Conservation (phyloP, 2,888 invertebrate genomes). For the Unio pictorum region DNA sequence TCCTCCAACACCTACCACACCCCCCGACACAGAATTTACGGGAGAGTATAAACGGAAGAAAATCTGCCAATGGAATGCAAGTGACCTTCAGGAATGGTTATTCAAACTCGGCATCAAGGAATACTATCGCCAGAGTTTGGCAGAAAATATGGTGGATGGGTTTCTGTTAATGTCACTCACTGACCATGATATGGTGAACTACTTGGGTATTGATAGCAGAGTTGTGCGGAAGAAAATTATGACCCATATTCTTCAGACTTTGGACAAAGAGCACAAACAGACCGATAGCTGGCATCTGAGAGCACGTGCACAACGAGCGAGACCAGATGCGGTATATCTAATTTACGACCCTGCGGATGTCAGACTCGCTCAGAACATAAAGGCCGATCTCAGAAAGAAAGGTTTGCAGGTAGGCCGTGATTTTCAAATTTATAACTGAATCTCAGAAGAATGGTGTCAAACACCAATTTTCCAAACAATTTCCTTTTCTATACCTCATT, state of each 20-base stretch:
- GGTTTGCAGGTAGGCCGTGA: conserved; percentile 56
- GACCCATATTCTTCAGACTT: conserved; percentile 64
- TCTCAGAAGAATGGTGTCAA: background rate
- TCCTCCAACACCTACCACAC: conserved; percentile 46
- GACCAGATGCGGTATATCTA: conserved; percentile 63
- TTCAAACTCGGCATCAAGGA: conserved; percentile 68
- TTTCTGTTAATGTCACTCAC: conserved; percentile 69
- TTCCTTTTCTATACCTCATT: too few species aligned
- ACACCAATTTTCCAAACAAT: too few species aligned
- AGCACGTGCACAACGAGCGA: conserved; percentile 61
- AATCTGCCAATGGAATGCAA: conserved; percentile 65
- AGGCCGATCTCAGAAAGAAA: conserved; percentile 65
- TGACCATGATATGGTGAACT: conserved; percentile 66
- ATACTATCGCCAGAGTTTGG: conserved; percentile 68
- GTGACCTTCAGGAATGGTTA: conserved; percentile 70
- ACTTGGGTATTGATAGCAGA: conserved; percentile 66
- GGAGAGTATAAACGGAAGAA: conserved; percentile 66
- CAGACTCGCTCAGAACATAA: conserved; percentile 66
- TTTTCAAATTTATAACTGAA: background rate
- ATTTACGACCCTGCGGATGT: conserved; percentile 69
- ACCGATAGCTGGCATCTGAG: conserved; percentile 68
- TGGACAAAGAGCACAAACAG: conserved; percentile 67
- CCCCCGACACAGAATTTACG: conserved; percentile 62
- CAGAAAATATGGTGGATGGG: conserved; percentile 69
- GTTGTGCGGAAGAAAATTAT: conserved; percentile 68